These are phyloP conservation scores for Mallateleia sp. DNA, from an alignment of 2,888 invertebrate species.

Conservation along the genomic window DNA sequence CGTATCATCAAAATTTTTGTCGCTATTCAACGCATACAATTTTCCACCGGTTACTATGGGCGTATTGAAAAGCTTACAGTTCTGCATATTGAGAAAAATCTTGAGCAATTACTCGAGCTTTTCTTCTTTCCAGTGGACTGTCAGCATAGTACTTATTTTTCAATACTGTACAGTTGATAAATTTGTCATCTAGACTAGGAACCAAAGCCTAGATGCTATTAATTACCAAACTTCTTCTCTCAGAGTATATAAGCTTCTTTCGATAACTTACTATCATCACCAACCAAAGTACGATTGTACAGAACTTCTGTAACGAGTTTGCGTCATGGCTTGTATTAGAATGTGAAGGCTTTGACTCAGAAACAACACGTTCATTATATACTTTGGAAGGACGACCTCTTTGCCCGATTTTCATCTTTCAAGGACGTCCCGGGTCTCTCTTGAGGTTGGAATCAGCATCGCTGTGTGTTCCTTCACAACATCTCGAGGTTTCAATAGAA, in stretches of 20 bases:
- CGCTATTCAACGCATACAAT: neutral
- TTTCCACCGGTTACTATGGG: slow-evolving; percentile 50
- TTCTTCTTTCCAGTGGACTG: neutral
- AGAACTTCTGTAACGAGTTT: too few species aligned
- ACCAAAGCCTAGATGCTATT: neutral
- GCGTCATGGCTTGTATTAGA: too few species aligned
- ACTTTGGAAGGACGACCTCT: slow-evolving; percentile 40
- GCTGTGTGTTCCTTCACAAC: too few species aligned
- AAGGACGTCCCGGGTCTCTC: slow-evolving; percentile 43
- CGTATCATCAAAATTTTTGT: neutral
- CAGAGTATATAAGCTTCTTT: neutral
- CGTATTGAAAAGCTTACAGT: slow-evolving; percentile 62
- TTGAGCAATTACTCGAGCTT: neutral
- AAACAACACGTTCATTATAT: slow-evolving; percentile 31
- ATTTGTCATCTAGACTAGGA: neutral
- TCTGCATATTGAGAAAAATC: slow-evolving; percentile 45
- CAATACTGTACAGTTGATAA: neutral
- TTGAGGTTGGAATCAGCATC: too few species aligned
- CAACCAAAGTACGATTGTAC: neutral
- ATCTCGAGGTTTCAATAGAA: too few species aligned
- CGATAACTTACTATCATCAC: neutral
- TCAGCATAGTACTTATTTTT: neutral
- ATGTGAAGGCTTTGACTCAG: too few species aligned
- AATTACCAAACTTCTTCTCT: neutral
- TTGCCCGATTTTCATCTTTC: slow-evolving; percentile 15